Percentiles rank a stretch among this genome's conserved stretches.
Evolutionary conservation across 2,113 vertebrate genomes (phyloP).

Genomic region (Pomatostomus ruficeps): DNA sequence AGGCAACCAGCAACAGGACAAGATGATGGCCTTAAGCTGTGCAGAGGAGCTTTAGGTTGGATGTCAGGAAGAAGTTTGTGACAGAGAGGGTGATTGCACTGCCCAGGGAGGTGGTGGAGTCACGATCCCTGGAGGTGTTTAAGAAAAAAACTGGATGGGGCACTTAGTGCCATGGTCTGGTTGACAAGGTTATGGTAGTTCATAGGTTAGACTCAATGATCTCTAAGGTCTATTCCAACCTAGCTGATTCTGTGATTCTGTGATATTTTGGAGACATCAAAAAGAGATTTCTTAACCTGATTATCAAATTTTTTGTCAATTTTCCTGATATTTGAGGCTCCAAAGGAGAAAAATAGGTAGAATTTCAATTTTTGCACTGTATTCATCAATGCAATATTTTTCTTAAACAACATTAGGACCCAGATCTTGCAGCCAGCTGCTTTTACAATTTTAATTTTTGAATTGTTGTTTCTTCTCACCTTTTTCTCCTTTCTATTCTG

Average conservation of each 20-base stretch:
- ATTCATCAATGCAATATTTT: neutral
- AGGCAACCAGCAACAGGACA: too few species aligned
- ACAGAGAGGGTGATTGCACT: neutral
- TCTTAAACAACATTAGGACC: neutral
- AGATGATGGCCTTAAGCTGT: neutral
- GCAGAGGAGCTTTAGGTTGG: neutral
- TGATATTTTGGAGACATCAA: neutral
- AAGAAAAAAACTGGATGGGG: neutral
- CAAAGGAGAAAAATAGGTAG: neutral
- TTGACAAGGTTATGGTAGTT: neutral
- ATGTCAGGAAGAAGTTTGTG: neutral
- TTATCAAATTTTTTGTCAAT: neutral
- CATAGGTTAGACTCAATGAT: neutral
- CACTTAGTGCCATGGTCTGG: neutral
- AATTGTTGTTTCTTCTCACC: neutral
- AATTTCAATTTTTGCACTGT: neutral
- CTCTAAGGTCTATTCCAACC: neutral
- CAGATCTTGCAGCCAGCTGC: neutral
- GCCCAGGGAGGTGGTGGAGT: neutral
- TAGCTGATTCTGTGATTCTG: neutral
- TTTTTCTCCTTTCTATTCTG: neutral
- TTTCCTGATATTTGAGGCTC: neutral
- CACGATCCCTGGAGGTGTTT: fast-evolving
- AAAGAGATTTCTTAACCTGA: neutral
- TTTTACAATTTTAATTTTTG: neutral